These are phyloP conservation scores for Hippoglossus stenolepis DNA, from an alignment of 2,113 vertebrate genomes.

Conservation along the genomic window DNA sequence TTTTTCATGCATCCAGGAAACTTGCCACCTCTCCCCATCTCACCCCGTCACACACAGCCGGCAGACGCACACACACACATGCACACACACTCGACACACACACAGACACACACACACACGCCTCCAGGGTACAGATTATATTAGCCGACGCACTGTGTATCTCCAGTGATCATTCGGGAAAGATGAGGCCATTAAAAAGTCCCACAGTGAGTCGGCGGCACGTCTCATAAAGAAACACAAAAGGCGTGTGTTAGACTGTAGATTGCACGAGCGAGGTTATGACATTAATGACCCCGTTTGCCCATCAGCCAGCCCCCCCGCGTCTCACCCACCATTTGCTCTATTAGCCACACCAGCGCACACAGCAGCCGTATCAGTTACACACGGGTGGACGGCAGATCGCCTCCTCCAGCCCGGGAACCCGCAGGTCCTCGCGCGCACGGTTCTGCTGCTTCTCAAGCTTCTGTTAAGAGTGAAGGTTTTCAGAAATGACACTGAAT, in stretches of 20 bases:
- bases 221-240: constrained; percentile 57
- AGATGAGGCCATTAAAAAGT: constrained; percentile 56
- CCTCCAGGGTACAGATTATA: constrained; percentile 42
- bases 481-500: too few species aligned
- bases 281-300: constrained; percentile 65
- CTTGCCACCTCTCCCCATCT: neutral
- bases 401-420: constrained; percentile 24
- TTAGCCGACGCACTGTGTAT: constrained; percentile 47
- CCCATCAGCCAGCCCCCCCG: constrained; percentile 37
- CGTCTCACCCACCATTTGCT: constrained; percentile 68
- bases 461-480: too few species aligned
- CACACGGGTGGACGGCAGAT: constrained; percentile 50
- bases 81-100: constrained; percentile 3
- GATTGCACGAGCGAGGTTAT: constrained; percentile 27
- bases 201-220: constrained; percentile 32
- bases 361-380: constrained; percentile 61
- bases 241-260: constrained; percentile 29
- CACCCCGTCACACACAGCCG: neutral
- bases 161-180: constrained; percentile 46
- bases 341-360: constrained; percentile 69
- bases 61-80: neutral
- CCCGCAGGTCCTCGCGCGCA: constrained; percentile 2
- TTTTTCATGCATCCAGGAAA: neutral
- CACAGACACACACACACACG: neutral
- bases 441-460: neutral